phyloP scores from a whole-genome alignment of 2,113 vertebrate genomes.

The Choloepus hoffmanni region DNA sequence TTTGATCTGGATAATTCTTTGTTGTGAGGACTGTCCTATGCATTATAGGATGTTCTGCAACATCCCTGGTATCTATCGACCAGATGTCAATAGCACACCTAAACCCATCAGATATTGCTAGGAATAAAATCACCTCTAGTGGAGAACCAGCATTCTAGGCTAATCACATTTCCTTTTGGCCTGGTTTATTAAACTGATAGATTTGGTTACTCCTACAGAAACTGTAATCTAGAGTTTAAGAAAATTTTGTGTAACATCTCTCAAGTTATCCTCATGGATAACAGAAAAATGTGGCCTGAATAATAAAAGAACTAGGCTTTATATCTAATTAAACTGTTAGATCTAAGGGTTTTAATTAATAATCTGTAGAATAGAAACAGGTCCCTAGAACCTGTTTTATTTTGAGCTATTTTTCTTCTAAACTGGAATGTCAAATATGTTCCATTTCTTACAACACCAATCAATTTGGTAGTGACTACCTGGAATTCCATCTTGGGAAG shows the following conservation, averaged over 20 bases:
- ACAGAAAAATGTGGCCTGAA: slow-evolving; percentile 22
- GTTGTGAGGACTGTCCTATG: background rate
- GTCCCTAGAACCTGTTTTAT: background rate
- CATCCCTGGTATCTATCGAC: background rate
- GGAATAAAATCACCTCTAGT: background rate
- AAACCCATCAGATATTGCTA: background rate
- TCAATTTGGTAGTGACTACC: background rate
- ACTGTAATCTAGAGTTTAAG: background rate
- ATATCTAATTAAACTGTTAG: background rate
- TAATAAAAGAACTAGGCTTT: slow-evolving; percentile 14
- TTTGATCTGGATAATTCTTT: background rate
- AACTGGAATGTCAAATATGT: background rate
- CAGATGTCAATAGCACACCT: background rate
- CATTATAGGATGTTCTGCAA: background rate
- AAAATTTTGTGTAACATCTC: background rate
- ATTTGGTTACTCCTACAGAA: background rate
- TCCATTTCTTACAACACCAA: background rate
- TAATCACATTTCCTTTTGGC: background rate
- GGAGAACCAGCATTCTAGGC: background rate
- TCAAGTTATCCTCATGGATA: background rate
- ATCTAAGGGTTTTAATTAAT: background rate
- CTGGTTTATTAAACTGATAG: background rate
- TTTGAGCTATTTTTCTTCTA: background rate
- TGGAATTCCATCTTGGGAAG: background rate
- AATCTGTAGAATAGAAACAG: background rate